These are phyloP conservation scores for Cryptus armator DNA, from an alignment of 2,888 invertebrate genomes.

Conservation along the genomic window DNA sequence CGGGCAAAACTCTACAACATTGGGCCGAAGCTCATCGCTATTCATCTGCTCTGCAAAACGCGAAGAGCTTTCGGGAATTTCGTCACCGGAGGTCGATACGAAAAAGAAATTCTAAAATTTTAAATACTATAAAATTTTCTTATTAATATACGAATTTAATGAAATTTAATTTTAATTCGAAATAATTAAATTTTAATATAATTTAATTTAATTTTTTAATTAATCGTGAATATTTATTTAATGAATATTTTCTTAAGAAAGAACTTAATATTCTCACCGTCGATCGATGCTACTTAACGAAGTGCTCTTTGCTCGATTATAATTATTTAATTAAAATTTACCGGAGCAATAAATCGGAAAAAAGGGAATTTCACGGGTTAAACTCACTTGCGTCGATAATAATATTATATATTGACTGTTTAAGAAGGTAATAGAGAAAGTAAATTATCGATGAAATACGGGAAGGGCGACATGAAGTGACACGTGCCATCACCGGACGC, in stretches of 20 bases:
- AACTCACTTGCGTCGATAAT: background rate
- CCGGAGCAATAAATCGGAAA: background rate
- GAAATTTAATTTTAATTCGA: no score
- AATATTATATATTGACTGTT: slow-evolving; percentile 47
- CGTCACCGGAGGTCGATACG: no score
- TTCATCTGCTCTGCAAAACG: background rate
- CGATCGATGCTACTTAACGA: background rate
- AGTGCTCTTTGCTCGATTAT: slow-evolving; percentile 67
- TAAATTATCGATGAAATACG: slow-evolving; percentile 36
- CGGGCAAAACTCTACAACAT: slow-evolving; percentile 41
- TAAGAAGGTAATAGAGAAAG: slow-evolving; percentile 50
- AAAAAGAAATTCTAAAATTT: no score
- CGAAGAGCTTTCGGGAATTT: no score
- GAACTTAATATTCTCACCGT: background rate
- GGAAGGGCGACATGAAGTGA: slow-evolving; percentile 47
- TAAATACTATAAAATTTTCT: no score
- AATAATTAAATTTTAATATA: no score
- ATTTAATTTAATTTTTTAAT: no score
- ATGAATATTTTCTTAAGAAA: no score
- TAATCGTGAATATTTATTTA: no score
- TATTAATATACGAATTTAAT: no score
- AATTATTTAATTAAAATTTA: slow-evolving; percentile 78
- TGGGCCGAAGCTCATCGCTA: slow-evolving; percentile 20
- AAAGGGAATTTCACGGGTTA: background rate
- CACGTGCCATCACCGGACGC: slow-evolving; percentile 33